Evolutionary conservation across 2,113 vertebrate genomes (phyloP), one percentile per base, ranked within the genome.

Genomic region (Paramisgurnus dabryanus): DNA sequence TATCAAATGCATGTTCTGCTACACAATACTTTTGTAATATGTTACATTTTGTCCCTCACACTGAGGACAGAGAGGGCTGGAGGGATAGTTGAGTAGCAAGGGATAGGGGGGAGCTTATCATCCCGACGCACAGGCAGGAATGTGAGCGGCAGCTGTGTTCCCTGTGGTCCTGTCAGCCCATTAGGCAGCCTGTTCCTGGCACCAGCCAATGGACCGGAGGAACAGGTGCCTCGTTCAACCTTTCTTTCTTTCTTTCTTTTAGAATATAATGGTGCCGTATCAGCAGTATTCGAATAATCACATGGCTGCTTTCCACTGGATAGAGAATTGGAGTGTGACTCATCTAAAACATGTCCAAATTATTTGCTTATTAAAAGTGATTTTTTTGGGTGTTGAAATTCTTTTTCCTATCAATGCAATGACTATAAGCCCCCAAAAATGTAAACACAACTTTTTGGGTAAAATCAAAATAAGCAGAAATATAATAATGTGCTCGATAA

Each of bases 31-130:
- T 58, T 41, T 68, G 68, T 63, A 39, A 40, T 78, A 50, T 79
- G 6, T 58, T 7, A 0, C 1, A 58, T 15, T 66, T 66, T 66
- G 43, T 40, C 34, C 41, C 76, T 73, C 18, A 67, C 5, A 7
- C 3, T 60, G 53, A 75, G 67, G 67, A 80, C 34, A 49, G 68
- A 80, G 84, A 83, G 57, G 78, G 75, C 47, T 55, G 85, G 81
- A 90, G 79, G 80, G 66, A 15, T 70, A 67, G 67, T 69, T 81
- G 80, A 85, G 80, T 65, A 80, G 78, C 68, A 40, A 67, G 61
- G 67, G 39, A 40, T 17, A 18, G 22, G 34, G 22, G 34, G 34
- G 17, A 63, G 66, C 65, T 80, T 76, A 75, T 67, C 65, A 76
- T 63, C 72, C 55, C 73, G 60, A 67, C 18, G 63, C 83, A 83